phyloP scores from a whole-genome alignment of 2,797 vertebrate genomes.

The Acrossocheilus fasciatus region DNA sequence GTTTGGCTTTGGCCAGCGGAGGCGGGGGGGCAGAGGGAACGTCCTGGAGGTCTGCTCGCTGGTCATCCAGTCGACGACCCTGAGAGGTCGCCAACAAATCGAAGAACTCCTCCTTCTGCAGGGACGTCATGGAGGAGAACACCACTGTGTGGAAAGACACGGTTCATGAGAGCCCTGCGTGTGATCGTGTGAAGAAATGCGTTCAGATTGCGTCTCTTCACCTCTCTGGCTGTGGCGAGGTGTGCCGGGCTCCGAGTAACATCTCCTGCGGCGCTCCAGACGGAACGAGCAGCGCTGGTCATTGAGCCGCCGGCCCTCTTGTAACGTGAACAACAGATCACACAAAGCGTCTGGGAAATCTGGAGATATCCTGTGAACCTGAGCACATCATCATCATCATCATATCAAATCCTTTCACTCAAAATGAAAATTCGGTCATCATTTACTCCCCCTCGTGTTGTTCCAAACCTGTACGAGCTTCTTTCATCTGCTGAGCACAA shows the following conservation, averaged over 20 bases:
- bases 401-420: neutral
- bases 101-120: constrained; percentile 89
- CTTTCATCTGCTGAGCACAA: neutral
- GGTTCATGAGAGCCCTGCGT: neutral
- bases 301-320: constrained; percentile 82
- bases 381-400: constrained; percentile 31
- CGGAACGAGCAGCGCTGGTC: constrained; percentile 85
- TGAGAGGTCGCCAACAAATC: constrained; percentile 84
- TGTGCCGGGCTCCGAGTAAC: constrained; percentile 81
- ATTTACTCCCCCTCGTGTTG: neutral
- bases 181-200: neutral
- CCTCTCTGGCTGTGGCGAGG: constrained; percentile 74
- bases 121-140: constrained; percentile 86
- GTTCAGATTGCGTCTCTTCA: constrained; percentile 42
- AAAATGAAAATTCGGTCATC: neutral
- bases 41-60: constrained; percentile 79
- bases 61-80: constrained; percentile 85
- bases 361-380: constrained; percentile 75
- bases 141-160: constrained; percentile 67
- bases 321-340: constrained; percentile 79
- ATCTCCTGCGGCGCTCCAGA: constrained; percentile 76
- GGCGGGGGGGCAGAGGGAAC: constrained; percentile 13
- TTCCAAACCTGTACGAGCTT: neutral
- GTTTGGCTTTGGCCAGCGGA: constrained; percentile 68
- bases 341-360: constrained; percentile 82